Percentiles rank a stretch among this genome's conserved stretches.
Conservation (phyloP, 2,113 vertebrate genomes). For the Gobiocypris rarus region DNA sequence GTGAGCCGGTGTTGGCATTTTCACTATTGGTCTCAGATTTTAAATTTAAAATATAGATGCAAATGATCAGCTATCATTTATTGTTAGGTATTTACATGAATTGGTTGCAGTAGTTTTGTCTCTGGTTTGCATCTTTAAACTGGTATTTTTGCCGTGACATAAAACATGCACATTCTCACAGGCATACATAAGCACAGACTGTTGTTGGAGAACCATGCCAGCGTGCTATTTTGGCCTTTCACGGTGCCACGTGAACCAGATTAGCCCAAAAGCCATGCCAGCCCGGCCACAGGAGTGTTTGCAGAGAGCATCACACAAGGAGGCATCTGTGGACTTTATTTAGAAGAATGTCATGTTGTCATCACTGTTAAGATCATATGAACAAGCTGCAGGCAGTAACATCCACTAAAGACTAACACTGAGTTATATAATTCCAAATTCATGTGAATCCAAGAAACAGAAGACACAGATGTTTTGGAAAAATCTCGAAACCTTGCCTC, state of each 20-base stretch:
- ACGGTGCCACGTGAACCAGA: background rate
- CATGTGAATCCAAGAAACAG: background rate
- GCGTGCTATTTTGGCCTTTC: conserved; percentile 35
- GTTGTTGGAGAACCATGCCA: background rate
- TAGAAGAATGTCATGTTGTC: background rate
- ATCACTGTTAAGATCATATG: conserved; percentile 7
- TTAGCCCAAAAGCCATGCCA: conserved; percentile 14
- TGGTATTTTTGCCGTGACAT: background rate
- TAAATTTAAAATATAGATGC: background rate
- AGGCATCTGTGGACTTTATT: background rate
- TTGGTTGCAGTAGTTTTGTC: background rate
- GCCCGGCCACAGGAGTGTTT: background rate
- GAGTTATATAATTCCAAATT: background rate
- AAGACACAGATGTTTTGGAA: background rate
- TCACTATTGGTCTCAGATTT: background rate
- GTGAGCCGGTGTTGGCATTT: background rate
- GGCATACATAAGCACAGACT: background rate
- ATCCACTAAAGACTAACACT: background rate
- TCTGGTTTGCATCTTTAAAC: background rate
- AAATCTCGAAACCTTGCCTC: background rate
- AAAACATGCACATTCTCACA: background rate
- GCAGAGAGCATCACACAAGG: conserved; percentile 5
- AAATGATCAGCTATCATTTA: background rate
- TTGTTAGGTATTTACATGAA: background rate
- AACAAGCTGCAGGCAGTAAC: background rate